Percentiles rank a stretch among this genome's conserved stretches.
phyloP scores from a whole-genome alignment of 2,888 invertebrate genomes.

The Miltochrista miniata region DNA sequence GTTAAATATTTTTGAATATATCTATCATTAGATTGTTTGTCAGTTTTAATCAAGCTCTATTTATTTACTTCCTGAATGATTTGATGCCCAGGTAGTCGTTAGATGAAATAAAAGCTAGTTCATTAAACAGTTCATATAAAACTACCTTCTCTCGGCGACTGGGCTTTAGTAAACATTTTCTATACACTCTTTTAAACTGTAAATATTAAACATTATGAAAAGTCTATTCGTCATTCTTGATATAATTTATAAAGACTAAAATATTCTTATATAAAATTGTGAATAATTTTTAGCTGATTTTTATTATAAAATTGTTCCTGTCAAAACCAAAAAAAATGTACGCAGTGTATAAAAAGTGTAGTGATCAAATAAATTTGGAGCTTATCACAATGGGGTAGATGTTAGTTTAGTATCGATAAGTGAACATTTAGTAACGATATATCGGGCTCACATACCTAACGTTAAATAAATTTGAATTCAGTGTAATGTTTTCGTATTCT shows the following conservation, averaged over 20 bases:
- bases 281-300: constrained; percentile 15
- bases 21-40: neutral
- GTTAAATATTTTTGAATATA: constrained; percentile 5
- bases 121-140: too few relatives aligned
- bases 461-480: neutral
- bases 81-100: too few relatives aligned
- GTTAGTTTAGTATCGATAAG: constrained; percentile 13
- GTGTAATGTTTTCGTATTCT: too few relatives aligned
- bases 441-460: neutral
- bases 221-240: constrained; percentile 8
- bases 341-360: constrained; percentile 41
- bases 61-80: constrained; percentile 12
- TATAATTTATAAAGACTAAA: too few relatives aligned
- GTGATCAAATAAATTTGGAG: constrained; percentile 44
- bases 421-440: constrained; percentile 11
- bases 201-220: neutral
- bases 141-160: too few relatives aligned
- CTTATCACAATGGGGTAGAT: constrained; percentile 38
- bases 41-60: constrained; percentile 3
- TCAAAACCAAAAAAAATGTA: constrained; percentile 51
- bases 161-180: too few relatives aligned
- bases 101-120: too few relatives aligned
- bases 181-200: too few relatives aligned
- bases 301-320: constrained; percentile 46
- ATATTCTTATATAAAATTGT: neutral